These are phyloP conservation scores for Panagrolaimus sp. DNA, from an alignment of 1,140 invertebrate genomes.

Conservation along the genomic window DNA sequence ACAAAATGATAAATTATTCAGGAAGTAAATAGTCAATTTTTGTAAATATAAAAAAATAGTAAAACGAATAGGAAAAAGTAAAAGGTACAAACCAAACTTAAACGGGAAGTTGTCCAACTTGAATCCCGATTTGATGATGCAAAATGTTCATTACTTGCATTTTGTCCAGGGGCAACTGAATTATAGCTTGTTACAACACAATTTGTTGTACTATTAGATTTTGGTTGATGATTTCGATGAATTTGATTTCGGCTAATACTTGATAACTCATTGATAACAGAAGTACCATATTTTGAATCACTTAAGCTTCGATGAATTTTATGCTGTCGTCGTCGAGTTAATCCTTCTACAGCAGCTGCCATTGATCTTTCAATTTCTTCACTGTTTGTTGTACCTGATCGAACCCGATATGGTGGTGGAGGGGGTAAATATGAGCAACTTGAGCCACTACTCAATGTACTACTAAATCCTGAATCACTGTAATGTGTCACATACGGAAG, in stretches of 20 bases:
- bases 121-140: constrained; percentile 25
- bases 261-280: background rate
- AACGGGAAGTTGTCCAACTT: constrained; percentile 32
- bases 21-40: background rate
- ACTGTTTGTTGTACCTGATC: constrained; percentile 34
- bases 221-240: too few species aligned
- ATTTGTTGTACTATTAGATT: too few species aligned
- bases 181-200: background rate
- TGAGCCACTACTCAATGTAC: constrained; percentile 44
- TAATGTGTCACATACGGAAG: constrained; percentile 51
- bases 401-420: constrained; percentile 48
- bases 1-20: constrained; percentile 13
- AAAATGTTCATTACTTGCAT: constrained; percentile 12
- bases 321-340: constrained; percentile 28
- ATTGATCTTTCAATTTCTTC: constrained; percentile 23
- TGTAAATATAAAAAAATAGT: too few species aligned
- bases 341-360: constrained; percentile 16
- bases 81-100: constrained; percentile 28
- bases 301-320: constrained; percentile 47
- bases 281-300: constrained; percentile 46
- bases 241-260: background rate
- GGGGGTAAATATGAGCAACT: constrained; percentile 48
- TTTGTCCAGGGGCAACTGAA: background rate
- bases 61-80: background rate
- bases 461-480: constrained; percentile 52